A percentile compares a stretch with the other conserved stretches of the same genome.
These are phyloP conservation scores for Elegia similella DNA, from an alignment of 2,888 invertebrate species.

Conservation along the genomic window DNA sequence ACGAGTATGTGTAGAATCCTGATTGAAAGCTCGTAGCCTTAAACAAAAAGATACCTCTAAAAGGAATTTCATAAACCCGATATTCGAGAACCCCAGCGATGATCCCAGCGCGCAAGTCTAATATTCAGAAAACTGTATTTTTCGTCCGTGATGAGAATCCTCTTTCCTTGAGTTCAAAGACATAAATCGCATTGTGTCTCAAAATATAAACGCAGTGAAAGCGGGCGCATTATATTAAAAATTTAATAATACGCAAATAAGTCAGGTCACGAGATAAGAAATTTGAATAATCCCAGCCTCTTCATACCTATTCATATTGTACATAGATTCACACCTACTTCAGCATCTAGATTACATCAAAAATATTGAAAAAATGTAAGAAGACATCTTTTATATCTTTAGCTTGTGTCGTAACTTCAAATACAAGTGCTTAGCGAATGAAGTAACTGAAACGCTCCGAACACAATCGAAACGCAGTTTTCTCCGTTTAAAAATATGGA, in stretches of 20 bases:
- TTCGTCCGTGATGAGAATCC: constrained; percentile 12
- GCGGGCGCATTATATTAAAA: constrained; percentile 33
- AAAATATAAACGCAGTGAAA: constrained; percentile 30
- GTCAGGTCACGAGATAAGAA: constrained; percentile 42
- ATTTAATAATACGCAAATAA: constrained; percentile 54
- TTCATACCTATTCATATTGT: background rate
- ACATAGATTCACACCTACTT: background rate
- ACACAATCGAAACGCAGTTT: no score
- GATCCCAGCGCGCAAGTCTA: background rate
- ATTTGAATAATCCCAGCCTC: constrained; percentile 14
- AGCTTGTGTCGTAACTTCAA: no score
- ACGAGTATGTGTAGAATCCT: no score
- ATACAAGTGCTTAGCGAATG: no score
- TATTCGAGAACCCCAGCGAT: background rate
- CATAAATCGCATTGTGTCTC: constrained; percentile 11
- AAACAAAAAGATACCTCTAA: background rate
- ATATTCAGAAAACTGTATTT: constrained; percentile 13
- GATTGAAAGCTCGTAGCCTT: background rate
- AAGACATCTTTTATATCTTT: no score
- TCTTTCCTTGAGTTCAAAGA: constrained; percentile 8
- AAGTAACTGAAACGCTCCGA: no score
- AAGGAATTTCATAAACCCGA: background rate
- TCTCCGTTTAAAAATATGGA: no score
- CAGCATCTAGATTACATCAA: no score
- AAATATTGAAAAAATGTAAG: no score